phyloP scores from a whole-genome alignment of 2,113 vertebrate species.

The Hydrochoerus hydrochaeris region DNA sequence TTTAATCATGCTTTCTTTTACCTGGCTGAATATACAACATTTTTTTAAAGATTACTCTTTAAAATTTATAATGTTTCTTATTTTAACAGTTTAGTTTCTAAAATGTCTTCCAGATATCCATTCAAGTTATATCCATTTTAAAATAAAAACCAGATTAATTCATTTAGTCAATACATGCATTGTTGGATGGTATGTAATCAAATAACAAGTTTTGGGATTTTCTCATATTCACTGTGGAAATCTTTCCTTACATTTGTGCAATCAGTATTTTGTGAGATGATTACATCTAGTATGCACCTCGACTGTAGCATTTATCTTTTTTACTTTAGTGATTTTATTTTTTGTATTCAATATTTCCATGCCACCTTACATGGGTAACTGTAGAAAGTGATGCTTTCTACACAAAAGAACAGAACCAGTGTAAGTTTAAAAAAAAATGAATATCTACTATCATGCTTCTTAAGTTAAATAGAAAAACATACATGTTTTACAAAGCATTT shows the following conservation, averaged over 20 bases:
- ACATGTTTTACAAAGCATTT: not conserved
- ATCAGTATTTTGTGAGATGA: not conserved
- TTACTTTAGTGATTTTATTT: not conserved
- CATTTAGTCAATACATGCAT: not conserved
- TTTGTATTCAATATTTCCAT: not conserved
- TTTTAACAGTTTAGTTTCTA: not conserved
- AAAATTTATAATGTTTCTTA: not conserved
- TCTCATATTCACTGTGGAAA: not conserved
- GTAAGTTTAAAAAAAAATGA: not conserved
- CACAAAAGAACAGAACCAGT: not conserved
- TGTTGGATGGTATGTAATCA: not conserved
- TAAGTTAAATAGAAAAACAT: not conserved
- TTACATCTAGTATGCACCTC: not conserved
- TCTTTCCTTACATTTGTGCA: not conserved
- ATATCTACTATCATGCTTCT: not conserved
- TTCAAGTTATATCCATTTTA: not conserved
- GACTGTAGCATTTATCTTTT: not conserved
- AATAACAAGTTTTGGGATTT: not conserved
- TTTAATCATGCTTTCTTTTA: not conserved
- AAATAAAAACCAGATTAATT: not conserved
- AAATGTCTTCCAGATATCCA: not conserved
- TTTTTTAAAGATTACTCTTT: not conserved
- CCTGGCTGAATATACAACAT: not conserved
- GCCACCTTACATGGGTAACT: not conserved
- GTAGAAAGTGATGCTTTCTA: not conserved